Conservation (phyloP, 2,888 invertebrate species). For the Theodoxus fluviatilis region DNA sequence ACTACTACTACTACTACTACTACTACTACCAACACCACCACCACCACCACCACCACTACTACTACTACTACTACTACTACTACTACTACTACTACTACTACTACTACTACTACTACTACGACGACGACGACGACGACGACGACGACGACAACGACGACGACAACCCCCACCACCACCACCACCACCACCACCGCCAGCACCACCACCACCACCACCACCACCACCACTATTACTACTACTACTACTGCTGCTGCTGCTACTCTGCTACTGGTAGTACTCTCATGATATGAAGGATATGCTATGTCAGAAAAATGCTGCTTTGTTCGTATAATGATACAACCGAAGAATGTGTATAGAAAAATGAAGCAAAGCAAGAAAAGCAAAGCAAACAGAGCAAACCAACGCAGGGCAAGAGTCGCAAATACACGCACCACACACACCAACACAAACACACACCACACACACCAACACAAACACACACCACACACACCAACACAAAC, state of each 20-base stretch:
- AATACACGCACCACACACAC: no score
- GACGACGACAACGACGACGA: conserved; percentile 13
- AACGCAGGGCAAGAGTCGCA: no score
- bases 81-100: conserved; percentile 30
- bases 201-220: background rate
- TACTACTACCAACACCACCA: conserved; percentile 30
- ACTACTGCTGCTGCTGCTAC: background rate
- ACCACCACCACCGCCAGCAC: background rate
- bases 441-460: no score
- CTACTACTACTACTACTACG: conserved; percentile 28
- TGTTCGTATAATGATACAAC: no score
- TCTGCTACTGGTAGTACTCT: no score
- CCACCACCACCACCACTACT: conserved; percentile 27
- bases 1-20: conserved; percentile 31
- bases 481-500: no score
- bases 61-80: conserved; percentile 27
- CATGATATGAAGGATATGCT: no score
- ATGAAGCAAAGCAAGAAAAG: no score
- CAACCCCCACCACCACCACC: background rate
- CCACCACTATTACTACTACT: background rate
- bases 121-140: conserved; percentile 27
- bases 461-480: no score
- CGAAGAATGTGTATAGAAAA: no score
- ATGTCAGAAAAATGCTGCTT: no score
- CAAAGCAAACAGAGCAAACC: no score